Conservation (phyloP, 2,797 vertebrate species). For the Pagetopsis macropterus region DNA sequence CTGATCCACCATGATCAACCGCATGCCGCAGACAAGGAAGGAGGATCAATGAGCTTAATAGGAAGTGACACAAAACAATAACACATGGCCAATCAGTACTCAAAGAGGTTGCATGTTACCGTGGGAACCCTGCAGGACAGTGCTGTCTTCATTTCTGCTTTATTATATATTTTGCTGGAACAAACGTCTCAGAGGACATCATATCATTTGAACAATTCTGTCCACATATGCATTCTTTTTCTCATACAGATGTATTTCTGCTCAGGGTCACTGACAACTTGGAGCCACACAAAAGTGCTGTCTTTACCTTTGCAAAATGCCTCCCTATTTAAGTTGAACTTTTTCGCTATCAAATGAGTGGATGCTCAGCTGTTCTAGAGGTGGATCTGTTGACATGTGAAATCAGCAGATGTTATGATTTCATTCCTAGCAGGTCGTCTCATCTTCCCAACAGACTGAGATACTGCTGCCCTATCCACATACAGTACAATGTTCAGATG, state of each 20-base stretch:
- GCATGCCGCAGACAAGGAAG: constrained; percentile 63
- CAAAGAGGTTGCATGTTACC: constrained; percentile 60
- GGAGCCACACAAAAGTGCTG: not conserved
- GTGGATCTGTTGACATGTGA: not conserved
- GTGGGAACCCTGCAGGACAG: constrained; percentile 63
- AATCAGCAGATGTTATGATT: not conserved
- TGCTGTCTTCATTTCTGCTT: constrained; percentile 42
- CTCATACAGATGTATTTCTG: not conserved
- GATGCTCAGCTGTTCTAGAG: not conserved
- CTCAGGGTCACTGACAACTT: not conserved
- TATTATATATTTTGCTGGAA: constrained; percentile 18
- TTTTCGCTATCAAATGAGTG: not conserved
- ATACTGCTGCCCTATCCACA: not conserved
- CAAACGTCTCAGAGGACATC: constrained; percentile 12
- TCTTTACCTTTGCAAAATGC: not conserved
- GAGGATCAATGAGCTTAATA: constrained; percentile 73
- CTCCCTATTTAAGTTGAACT: not conserved
- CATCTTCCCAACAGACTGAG: not conserved
- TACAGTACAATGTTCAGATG: too few relatives aligned
- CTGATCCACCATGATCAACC: constrained; percentile 66
- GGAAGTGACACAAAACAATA: constrained; percentile 77
- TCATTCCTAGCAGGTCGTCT: too few relatives aligned
- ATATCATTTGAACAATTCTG: not conserved
- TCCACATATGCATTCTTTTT: not conserved
- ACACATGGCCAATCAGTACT: constrained; percentile 76